These are phyloP conservation scores for Penelope pileata DNA, from an alignment of 2,113 vertebrate genomes.

Conservation along the genomic window DNA sequence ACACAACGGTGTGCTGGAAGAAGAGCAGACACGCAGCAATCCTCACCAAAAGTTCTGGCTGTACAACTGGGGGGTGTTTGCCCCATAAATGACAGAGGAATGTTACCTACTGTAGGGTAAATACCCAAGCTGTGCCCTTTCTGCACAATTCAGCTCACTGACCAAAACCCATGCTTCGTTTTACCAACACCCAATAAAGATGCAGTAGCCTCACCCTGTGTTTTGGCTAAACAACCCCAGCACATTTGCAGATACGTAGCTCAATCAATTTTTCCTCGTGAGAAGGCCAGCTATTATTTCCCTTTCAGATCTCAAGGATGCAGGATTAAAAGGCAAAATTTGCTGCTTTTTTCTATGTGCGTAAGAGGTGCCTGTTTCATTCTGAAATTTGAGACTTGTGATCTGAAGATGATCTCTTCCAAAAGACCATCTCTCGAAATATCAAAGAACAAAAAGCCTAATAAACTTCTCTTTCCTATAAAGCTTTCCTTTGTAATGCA, in stretches of 20 bases:
- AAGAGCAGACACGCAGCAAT: background rate
- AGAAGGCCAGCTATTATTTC: background rate
- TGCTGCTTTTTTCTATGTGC: background rate
- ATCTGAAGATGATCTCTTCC: background rate
- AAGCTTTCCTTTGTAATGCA: background rate
- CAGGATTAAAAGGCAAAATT: background rate
- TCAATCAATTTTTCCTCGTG: background rate
- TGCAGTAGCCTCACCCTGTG: background rate
- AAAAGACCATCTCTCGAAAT: background rate
- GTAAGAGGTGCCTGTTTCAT: background rate
- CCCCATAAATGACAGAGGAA: background rate
- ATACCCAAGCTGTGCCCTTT: background rate
- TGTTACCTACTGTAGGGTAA: accelerated
- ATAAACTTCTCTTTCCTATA: background rate
- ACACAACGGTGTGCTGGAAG: background rate
- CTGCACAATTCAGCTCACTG: accelerated
- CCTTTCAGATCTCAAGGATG: background rate
- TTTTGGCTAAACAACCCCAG: background rate
- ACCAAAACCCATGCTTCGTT: background rate
- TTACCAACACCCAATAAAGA: background rate
- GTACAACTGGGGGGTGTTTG: background rate
- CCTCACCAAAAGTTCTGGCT: background rate
- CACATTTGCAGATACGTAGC: background rate
- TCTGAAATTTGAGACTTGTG: background rate
- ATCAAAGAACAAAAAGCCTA: background rate